Conservation (phyloP, 1,140 invertebrate species). For the Cheumatopsyche charites region DNA sequence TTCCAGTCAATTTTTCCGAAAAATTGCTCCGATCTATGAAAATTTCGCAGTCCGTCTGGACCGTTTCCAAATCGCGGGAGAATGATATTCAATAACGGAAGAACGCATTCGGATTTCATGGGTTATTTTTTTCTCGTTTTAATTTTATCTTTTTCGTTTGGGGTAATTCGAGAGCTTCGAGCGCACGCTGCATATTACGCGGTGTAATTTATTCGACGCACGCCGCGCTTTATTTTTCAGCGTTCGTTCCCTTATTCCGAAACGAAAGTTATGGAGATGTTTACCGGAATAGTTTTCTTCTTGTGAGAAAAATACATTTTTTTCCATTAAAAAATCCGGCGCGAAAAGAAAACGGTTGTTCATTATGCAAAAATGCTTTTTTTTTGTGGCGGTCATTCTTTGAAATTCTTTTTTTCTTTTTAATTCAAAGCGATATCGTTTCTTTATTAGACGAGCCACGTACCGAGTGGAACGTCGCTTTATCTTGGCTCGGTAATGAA, state of each 20-base stretch:
- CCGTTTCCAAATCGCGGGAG: background rate
- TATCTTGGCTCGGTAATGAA: conserved; percentile 26
- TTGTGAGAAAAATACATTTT: too few relatives aligned
- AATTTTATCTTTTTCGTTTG: too few relatives aligned
- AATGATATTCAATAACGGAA: background rate
- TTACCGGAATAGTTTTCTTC: conserved; percentile 21
- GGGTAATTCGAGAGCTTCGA: too few relatives aligned
- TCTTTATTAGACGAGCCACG: conserved; percentile 3
- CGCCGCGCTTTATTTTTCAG: background rate
- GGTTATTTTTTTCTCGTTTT: too few relatives aligned
- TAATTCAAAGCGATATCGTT: background rate
- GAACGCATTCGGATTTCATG: background rate
- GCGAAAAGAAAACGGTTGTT: background rate
- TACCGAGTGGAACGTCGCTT: background rate
- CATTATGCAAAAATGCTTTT: background rate
- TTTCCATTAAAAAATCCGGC: too few relatives aligned
- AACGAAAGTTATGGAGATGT: conserved; percentile 15
- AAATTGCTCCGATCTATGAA: conserved; percentile 14
- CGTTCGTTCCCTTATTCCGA: conserved; percentile 10
- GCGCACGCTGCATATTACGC: background rate
- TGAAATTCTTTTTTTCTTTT: background rate
- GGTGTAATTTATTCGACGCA: conserved; percentile 13
- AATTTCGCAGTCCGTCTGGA: background rate
- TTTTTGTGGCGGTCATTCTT: background rate
- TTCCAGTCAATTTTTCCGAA: conserved; percentile 35